Conservation (phyloP, 2,888 invertebrate species). For the Abrostola tripartita region DNA sequence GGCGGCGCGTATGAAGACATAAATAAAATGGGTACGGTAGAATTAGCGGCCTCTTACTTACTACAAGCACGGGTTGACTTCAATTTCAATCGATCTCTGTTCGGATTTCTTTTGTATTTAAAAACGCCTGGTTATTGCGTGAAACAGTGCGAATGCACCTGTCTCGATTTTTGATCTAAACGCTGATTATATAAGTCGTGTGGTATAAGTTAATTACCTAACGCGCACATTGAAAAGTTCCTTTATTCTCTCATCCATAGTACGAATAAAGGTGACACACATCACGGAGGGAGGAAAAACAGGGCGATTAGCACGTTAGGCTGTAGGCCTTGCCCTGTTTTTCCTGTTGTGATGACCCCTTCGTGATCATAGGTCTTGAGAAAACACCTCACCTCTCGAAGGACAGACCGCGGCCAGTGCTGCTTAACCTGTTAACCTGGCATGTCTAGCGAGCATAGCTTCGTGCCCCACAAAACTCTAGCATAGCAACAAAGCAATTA, state of each 20-base stretch:
- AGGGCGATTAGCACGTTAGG: no score
- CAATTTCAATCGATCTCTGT: constrained; percentile 80
- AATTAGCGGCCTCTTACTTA: constrained; percentile 76
- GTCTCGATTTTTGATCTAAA: constrained; percentile 24
- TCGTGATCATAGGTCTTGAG: no score
- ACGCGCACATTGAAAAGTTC: no score
- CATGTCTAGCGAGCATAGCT: no score
- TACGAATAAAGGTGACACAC: no score
- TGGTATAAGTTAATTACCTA: neutral
- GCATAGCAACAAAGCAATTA: constrained; percentile 15
- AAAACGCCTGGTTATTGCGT: constrained; percentile 40
- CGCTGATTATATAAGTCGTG: constrained; percentile 17
- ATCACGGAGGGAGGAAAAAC: no score
- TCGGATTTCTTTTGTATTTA: constrained; percentile 65
- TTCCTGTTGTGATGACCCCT: no score
- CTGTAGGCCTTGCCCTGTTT: no score
- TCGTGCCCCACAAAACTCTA: neutral
- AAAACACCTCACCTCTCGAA: no score
- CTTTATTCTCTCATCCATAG: no score
- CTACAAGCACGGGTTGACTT: constrained; percentile 68
- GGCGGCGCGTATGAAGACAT: constrained; percentile 88
- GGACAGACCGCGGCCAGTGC: no score
- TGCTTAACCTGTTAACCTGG: no score
- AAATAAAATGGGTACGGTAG: constrained; percentile 83
- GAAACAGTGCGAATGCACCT: constrained; percentile 40